Evolutionary conservation across 92 coral and sea anemone genomes (phyloP).

Genomic region (Plumapathes pennacea): DNA sequence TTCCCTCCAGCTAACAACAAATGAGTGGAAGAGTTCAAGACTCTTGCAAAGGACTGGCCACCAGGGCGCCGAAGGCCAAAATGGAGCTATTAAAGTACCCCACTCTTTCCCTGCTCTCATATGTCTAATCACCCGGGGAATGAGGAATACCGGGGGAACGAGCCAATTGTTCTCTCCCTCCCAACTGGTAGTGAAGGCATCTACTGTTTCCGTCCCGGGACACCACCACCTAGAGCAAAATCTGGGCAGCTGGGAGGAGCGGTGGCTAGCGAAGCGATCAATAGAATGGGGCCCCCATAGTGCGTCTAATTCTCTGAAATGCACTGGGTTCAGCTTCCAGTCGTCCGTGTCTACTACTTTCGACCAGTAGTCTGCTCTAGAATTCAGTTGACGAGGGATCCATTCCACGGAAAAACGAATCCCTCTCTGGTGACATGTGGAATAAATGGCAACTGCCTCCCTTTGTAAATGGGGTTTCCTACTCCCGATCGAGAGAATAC

Average conservation of each 20-base stretch:
- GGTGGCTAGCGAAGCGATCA: constrained; percentile 61
- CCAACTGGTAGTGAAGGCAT: constrained; percentile 64
- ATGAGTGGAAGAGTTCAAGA: constrained; percentile 23
- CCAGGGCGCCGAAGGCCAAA: constrained; percentile 65
- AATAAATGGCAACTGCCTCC: constrained; percentile 57
- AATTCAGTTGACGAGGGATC: constrained; percentile 50
- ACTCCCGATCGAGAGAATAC: constrained; percentile 40
- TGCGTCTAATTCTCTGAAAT: constrained; percentile 29
- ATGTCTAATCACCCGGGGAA: constrained; percentile 40
- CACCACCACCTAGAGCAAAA: constrained; percentile 46
- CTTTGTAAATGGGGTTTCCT: constrained; percentile 37
- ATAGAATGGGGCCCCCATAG: constrained; percentile 61
- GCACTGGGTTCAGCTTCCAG: constrained; percentile 54
- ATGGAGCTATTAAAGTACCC: constrained; percentile 56
- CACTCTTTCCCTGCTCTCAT: constrained; percentile 47
- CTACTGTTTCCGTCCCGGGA: constrained; percentile 48
- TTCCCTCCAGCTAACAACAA: constrained; percentile 19
- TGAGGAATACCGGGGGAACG: constrained; percentile 46
- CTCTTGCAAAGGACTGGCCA: constrained; percentile 44
- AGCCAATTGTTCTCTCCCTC: constrained; percentile 59
- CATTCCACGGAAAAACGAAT: constrained; percentile 50
- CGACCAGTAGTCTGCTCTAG: constrained; percentile 15
- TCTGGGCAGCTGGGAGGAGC: constrained; percentile 41
- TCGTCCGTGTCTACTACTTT: constrained; percentile 46
- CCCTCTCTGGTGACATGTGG: constrained; percentile 39